Percentiles rank a stretch among this genome's conserved stretches.
These are phyloP conservation scores for Coryphaenoides rupestris DNA, from an alignment of 2,113 vertebrate species.

Conservation along the genomic window DNA sequence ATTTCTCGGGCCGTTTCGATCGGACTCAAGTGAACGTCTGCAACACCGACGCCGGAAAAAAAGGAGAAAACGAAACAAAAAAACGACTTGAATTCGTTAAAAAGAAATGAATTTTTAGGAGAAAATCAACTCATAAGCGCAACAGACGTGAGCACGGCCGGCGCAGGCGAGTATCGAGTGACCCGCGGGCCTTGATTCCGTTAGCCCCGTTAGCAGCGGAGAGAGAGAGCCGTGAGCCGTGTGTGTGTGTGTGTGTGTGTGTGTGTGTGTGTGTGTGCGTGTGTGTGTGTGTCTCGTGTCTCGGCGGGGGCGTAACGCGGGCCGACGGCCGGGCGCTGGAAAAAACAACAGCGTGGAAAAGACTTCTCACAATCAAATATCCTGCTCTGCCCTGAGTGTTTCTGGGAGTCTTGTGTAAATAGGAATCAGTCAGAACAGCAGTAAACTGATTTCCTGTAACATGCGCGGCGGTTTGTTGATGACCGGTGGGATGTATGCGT, in stretches of 20 bases:
- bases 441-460: constrained; percentile 66
- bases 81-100: too few species aligned
- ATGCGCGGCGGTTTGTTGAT: constrained; percentile 47
- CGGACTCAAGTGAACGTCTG: too few species aligned
- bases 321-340: constrained; percentile 55
- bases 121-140: too few species aligned
- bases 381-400: constrained; percentile 65
- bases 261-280: too few species aligned
- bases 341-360: constrained; percentile 52
- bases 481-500: constrained; percentile 38
- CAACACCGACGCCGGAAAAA: too few species aligned
- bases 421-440: constrained; percentile 47
- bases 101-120: too few species aligned
- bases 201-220: constrained; percentile 14
- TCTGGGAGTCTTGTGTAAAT: constrained; percentile 64
- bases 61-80: too few species aligned
- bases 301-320: constrained; percentile 43
- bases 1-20: too few species aligned
- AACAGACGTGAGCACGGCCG: constrained; percentile 1
- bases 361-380: constrained; percentile 65
- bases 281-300: constrained; percentile 53
- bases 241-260: too few species aligned
- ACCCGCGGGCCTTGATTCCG: constrained; percentile 32
- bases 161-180: constrained; percentile 29
- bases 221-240: constrained; percentile 37